Evolutionary conservation across 2,888 invertebrate genomes (phyloP), one percentile per base, ranked within the genome.

Genomic region (Leucania comma): DNA sequence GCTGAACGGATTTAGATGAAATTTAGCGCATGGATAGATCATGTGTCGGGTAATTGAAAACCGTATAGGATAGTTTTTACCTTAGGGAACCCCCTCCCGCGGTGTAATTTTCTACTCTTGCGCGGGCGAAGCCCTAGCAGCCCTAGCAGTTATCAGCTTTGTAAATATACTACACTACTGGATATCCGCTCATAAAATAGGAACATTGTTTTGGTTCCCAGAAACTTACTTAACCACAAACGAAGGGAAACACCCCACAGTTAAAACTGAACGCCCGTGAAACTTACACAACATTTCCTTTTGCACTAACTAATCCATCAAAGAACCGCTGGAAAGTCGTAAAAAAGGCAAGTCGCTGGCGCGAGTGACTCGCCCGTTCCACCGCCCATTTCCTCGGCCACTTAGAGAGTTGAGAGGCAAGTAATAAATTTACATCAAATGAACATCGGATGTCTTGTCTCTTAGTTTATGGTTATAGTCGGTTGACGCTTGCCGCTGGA

Each of bases 401-500:
- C 81, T 80, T 77, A 72, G 57, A 68, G 59, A 74, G 65, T 75
- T 70, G 79, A 73, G 72, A 71, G 67, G 68, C 66, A 58, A 69
- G 66, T 74, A 76, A 82, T 84, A 84, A 81, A 85, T 85, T 85
- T 64, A 77, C 84, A 85, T 83, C 75, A 72, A 78, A 78, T 76
- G 80, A 72, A 74, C 83, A 68, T 83, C 63, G 66, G 71, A 80
- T 78, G 84, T 82, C 72, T 72, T 82, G 84, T 84, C 76, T 68
- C 72, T 73, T 66, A 77, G 67, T 84, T 84, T 84, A 83, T 80
- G 83, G 69, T 81, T 82, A 82, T 73, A 50, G 77, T 60, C 65
- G 50, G 72, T 71, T 54, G 62, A 32, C 26, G 35, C 48, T 54
- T 29, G 32, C 20, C 57, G 54, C 68, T 61, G 24, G 42, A 63